Percentiles rank a stretch among this genome's conserved stretches.
Evolutionary conservation across 2,888 invertebrate species (phyloP).

Genomic region (Drosophila meridiana): DNA sequence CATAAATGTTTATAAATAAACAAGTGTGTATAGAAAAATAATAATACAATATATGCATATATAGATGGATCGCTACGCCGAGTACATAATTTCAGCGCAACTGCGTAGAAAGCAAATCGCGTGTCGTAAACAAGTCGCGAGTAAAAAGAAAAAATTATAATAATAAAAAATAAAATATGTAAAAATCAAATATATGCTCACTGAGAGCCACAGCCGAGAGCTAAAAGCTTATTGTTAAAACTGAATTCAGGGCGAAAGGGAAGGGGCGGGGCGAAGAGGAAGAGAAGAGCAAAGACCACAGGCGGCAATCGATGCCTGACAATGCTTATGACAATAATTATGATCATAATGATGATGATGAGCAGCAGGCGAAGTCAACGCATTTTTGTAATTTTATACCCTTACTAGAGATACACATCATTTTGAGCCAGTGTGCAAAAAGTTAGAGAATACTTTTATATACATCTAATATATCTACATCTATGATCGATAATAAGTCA

Average conservation of each 20-base stretch:
- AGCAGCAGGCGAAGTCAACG: slow-evolving; percentile 7
- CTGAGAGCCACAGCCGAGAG: not conserved
- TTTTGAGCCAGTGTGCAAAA: not conserved
- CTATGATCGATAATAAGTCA: not conserved
- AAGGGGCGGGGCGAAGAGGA: not conserved
- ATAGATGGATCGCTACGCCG: slow-evolving; percentile 12
- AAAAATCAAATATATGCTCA: slow-evolving; percentile 21
- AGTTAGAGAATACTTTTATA: not conserved
- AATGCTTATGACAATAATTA: slow-evolving; percentile 16
- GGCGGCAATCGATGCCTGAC: slow-evolving; percentile 37
- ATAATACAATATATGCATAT: slow-evolving; percentile 17
- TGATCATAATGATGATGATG: slow-evolving; percentile 16
- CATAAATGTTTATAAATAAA: slow-evolving; percentile 52
- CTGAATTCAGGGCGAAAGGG: not conserved
- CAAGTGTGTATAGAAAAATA: slow-evolving; percentile 2
- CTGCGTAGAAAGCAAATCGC: slow-evolving; percentile 76
- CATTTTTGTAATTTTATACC: slow-evolving; percentile 11
- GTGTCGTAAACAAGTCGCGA: slow-evolving; percentile 66
- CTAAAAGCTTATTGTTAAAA: slow-evolving; percentile 42
- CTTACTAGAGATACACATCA: not conserved
- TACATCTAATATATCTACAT: not conserved
- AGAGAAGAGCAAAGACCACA: slow-evolving; percentile 16
- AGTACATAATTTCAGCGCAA: slow-evolving; percentile 61
- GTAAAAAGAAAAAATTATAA: slow-evolving; percentile 39
- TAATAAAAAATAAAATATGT: slow-evolving; percentile 64